Base-by-base conservation (phyloP, 2,797 vertebrate species). In the Gymnodraco acuticeps region DNA sequence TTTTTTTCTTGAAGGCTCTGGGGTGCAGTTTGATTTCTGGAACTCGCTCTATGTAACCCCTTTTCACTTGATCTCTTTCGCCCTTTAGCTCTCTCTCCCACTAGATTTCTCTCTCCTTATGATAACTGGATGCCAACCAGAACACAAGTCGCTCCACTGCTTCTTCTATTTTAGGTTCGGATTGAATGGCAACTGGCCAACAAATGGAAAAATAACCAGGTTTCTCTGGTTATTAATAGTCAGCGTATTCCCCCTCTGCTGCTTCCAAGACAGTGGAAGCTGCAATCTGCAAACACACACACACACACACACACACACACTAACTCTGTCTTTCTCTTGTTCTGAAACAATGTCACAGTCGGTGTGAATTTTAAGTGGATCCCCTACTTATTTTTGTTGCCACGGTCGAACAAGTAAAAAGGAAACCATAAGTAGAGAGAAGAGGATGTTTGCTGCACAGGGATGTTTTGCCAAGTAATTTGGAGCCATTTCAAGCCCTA, bases 151-250 rank as follows among this genome's bases (percentile, higher is more conserved):
- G 50, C 86, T 84, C 85, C 83, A 75, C 64, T 51, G 64, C 52
- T 56, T 19, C 1, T 11, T 82, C 84, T 88, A 84, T 87, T 88
- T 87, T 83, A 80, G 77, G 53, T 77, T 70, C 5, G 42, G 64
- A 84, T 82, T 47, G 19, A n/a, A 72, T 90, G 88, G 87, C 78
- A 17, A 31, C 9, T 2, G 5, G 70, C 87, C 90, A 88, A 63
- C 51, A 83, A 83, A 74, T 50, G 70, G 79, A 81, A 88, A 90
- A 87, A 85, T 84, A 88, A 78, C 76, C 78, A 85, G 77, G 74
- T 85, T 87, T 90, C 72, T 73, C 19, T 51, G 59, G 84, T 86
- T 95, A 95, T 94, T 91, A 93, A 94, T 95, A 96, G 93, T 88
- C 73, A 76, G 41, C 70, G 76, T 80, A 81, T 90, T 85, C 78